A percentile compares a stretch with the other conserved stretches of the same genome.
Conservation (phyloP, 2,797 vertebrate genomes). For the Micrastur ruficollis region DNA sequence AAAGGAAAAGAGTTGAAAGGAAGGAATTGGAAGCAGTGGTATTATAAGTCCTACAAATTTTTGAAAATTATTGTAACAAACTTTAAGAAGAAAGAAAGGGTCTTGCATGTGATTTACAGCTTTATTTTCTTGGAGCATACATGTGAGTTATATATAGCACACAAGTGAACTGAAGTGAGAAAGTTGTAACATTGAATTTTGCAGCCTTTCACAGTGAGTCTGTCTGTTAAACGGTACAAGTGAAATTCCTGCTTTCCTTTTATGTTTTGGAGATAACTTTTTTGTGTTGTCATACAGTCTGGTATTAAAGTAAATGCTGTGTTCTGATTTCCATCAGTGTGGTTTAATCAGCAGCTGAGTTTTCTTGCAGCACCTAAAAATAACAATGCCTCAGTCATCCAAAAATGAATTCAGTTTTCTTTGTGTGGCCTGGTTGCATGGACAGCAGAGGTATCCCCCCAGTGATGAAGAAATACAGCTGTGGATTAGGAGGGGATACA, state of each 20-base stretch:
- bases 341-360: neutral
- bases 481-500: neutral
- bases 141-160: neutral
- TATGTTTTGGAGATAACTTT: neutral
- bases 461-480: neutral
- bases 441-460: neutral
- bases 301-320: neutral
- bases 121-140: neutral
- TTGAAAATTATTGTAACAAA: neutral
- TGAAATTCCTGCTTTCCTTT: neutral
- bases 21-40: neutral
- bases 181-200: neutral
- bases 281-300: neutral
- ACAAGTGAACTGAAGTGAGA: neutral
- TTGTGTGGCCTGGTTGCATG: neutral
- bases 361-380: conserved; percentile 35
- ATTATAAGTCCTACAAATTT: neutral
- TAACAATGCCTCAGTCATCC: neutral
- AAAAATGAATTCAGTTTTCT: neutral
- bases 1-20: neutral
- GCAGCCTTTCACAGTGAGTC: neutral
- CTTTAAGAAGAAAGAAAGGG: neutral
- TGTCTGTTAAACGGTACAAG: neutral
- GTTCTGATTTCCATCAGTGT: neutral
- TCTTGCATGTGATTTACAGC: neutral